Percentiles rank a stretch among this genome's conserved stretches.
These are phyloP conservation scores for Yponomeuta cagnagella DNA, from an alignment of 2,888 invertebrate species.

Conservation along the genomic window DNA sequence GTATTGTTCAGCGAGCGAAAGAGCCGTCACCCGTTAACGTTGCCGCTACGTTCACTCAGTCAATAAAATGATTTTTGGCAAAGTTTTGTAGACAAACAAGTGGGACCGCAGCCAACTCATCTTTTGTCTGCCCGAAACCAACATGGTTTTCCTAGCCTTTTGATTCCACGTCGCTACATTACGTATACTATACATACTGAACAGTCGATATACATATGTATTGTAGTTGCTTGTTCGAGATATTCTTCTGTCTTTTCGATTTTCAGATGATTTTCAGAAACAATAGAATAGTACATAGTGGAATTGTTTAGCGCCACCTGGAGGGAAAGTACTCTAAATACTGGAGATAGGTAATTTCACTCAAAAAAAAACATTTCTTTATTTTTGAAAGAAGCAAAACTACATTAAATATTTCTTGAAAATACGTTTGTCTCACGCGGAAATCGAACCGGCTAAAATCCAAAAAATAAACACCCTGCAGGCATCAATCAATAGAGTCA, in stretches of 20 bases:
- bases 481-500: too few relatives aligned
- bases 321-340: too few relatives aligned
- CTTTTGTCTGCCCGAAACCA: constrained; percentile 69
- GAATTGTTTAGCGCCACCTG: too few relatives aligned
- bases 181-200: background rate
- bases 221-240: background rate
- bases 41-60: constrained; percentile 57
- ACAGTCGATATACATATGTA: background rate
- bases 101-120: constrained; percentile 73
- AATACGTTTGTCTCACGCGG: too few relatives aligned
- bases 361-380: too few relatives aligned
- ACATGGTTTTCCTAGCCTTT: constrained; percentile 62
- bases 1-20: constrained; percentile 9
- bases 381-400: too few relatives aligned
- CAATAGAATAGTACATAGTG: background rate
- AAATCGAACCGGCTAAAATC: too few relatives aligned
- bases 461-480: too few relatives aligned
- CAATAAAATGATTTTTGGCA: constrained; percentile 73
- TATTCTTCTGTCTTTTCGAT: background rate
- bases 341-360: too few relatives aligned
- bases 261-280: background rate
- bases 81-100: constrained; percentile 72
- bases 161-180: constrained; percentile 36
- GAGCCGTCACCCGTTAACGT: constrained; percentile 1
- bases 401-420: too few relatives aligned